Percentiles rank a stretch among this genome's conserved stretches.
phyloP scores from a whole-genome alignment of 1,140 invertebrate species.

The Drosophila orosa region DNA sequence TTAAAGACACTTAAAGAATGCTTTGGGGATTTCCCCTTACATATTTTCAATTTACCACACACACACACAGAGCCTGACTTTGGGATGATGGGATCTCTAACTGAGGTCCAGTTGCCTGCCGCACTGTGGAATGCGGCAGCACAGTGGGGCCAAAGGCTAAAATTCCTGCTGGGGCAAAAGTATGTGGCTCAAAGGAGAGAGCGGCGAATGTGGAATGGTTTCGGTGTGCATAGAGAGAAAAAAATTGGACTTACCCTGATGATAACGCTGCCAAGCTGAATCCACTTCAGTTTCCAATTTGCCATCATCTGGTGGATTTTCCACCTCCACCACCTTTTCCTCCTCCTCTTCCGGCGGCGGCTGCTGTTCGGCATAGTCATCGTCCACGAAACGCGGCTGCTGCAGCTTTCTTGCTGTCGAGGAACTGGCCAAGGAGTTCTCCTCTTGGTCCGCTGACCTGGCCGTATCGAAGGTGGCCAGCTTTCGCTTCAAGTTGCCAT shows the following conservation, averaged over 20 bases:
- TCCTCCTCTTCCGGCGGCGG: constrained; percentile 33
- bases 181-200: neutral
- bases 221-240: neutral
- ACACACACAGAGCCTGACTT: constrained; percentile 28
- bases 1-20: constrained; percentile 18
- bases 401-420: constrained; percentile 2
- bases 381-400: constrained; percentile 29
- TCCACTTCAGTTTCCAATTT: constrained; percentile 30
- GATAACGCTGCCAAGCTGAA: constrained; percentile 21
- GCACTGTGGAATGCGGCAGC: constrained; percentile 17
- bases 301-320: neutral
- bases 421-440: constrained; percentile 44
- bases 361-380: constrained; percentile 39
- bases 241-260: constrained; percentile 35
- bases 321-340: constrained; percentile 13
- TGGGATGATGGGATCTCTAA: constrained; percentile 36
- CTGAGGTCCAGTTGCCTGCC: constrained; percentile 16
- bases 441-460: constrained; percentile 12
- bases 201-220: neutral
- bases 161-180: neutral
- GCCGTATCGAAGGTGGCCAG: constrained; percentile 19
- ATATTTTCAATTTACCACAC: constrained; percentile 40
- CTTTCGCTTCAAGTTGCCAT: constrained; percentile 12
- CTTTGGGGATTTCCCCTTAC: constrained; percentile 26
- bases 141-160: constrained; percentile 9